These are phyloP conservation scores for Drosophila chauvacae DNA, from an alignment of 1,140 invertebrate species.

Conservation along the genomic window DNA sequence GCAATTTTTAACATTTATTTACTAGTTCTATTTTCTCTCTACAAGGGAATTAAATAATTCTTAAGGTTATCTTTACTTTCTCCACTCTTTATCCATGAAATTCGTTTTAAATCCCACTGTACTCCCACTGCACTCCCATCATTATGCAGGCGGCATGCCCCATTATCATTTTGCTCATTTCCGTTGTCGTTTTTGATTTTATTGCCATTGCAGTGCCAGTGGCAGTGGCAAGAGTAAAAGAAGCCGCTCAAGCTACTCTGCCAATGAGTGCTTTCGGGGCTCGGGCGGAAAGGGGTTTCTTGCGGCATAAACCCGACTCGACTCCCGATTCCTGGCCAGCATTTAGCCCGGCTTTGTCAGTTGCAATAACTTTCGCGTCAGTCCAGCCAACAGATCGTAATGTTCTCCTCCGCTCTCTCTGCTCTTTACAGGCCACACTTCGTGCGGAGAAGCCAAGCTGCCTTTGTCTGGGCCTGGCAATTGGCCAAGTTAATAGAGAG, in stretches of 20 bases:
- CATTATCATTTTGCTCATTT: constrained; percentile 77
- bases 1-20: neutral
- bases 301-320: neutral
- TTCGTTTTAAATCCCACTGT: neutral
- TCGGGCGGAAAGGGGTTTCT: constrained; percentile 1
- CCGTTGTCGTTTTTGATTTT: constrained; percentile 62
- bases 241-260: constrained; percentile 20
- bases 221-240: constrained; percentile 8
- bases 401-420: constrained; percentile 22
- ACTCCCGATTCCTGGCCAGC: neutral
- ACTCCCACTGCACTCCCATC: constrained; percentile 34
- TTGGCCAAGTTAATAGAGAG: constrained; percentile 81
- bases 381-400: constrained; percentile 72
- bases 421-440: constrained; percentile 55
- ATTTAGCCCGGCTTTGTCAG: constrained; percentile 64
- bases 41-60: neutral
- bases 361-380: constrained; percentile 78
- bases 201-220: constrained; percentile 1
- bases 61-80: no score
- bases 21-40: neutral
- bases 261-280: constrained; percentile 60
- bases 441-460: constrained; percentile 48
- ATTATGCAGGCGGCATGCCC: constrained; percentile 70
- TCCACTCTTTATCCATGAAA: neutral
- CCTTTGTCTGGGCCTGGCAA: constrained; percentile 72